A percentile compares a stretch with the other conserved stretches of the same genome.
These are phyloP conservation scores for Pyrocephalus nanus DNA, from an alignment of 2,797 vertebrate species.

Conservation along the genomic window DNA sequence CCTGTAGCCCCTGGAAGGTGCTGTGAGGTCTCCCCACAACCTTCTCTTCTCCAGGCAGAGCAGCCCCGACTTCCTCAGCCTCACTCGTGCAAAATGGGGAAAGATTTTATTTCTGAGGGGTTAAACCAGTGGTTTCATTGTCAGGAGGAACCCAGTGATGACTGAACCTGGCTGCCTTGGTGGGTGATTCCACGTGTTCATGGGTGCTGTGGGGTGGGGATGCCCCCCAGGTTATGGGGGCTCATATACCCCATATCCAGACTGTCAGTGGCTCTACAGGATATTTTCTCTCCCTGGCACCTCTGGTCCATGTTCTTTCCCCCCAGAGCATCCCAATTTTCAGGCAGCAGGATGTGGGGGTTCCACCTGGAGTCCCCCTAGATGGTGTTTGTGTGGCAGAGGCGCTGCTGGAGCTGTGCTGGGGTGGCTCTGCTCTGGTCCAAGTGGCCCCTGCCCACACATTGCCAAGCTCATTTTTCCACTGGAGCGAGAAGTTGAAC, in stretches of 20 bases:
- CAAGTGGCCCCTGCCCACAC: neutral
- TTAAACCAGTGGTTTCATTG: neutral
- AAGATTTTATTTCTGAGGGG: neutral
- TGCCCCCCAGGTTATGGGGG: too few relatives aligned
- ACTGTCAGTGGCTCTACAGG: fast-evolving
- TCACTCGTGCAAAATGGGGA: neutral
- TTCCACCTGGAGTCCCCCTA: neutral
- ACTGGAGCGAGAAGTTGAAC: neutral
- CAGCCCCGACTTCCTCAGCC: neutral
- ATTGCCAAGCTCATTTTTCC: neutral
- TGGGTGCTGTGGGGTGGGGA: neutral
- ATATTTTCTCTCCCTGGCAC: neutral
- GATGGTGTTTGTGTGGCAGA: neutral
- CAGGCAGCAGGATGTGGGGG: neutral
- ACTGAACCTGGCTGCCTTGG: neutral
- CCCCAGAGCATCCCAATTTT: neutral
- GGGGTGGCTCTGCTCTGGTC: neutral
- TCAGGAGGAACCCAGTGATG: neutral
- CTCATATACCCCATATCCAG: neutral
- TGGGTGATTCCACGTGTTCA: neutral
- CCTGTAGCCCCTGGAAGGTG: neutral
- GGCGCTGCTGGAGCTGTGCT: neutral
- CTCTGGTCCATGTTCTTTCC: neutral
- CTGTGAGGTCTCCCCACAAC: neutral
- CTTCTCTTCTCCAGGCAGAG: neutral